Conservation (phyloP, 2,888 invertebrate species). For the Oscheius sp. region DNA sequence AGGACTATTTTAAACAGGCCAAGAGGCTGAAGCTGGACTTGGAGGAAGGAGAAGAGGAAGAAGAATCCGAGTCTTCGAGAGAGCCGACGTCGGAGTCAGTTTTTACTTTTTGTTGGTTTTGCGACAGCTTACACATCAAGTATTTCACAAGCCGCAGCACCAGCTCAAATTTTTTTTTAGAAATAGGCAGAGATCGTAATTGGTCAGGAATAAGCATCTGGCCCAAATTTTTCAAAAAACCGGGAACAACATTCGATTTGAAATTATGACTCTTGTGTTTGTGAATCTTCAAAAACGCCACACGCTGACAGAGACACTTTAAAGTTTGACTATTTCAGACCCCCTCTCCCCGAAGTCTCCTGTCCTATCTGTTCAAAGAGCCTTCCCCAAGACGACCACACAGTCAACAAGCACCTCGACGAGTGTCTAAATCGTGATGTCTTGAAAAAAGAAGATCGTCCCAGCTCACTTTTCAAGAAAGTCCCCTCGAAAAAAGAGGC, state of each 20-base stretch:
- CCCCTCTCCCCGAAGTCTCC: neutral
- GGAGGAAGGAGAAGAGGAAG: conserved; percentile 14
- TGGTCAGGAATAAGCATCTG: too few species aligned
- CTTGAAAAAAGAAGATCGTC: neutral
- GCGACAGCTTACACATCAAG: too few species aligned
- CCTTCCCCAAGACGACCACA: conserved; percentile 34
- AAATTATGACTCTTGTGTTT: too few species aligned
- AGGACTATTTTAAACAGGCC: conserved; percentile 44
- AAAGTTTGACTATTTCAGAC: neutral
- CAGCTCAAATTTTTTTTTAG: neutral
- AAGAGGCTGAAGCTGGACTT: conserved; percentile 34
- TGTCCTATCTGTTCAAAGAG: conserved; percentile 48
- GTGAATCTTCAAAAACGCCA: too few species aligned
- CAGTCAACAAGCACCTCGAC: conserved; percentile 55
- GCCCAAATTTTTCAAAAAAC: too few species aligned
- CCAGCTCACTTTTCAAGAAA: neutral
- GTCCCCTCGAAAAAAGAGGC: neutral
- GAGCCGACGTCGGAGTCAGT: neutral
- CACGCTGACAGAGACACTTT: too few species aligned
- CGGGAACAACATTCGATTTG: too few species aligned
- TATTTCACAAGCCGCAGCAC: neutral
- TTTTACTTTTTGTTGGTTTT: neutral
- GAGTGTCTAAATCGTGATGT: conserved; percentile 41
- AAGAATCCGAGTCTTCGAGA: neutral
- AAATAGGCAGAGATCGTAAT: too few species aligned